A percentile compares a stretch with the other conserved stretches of the same genome.
phyloP scores from a whole-genome alignment of 1,140 invertebrate species.

The Orussus abietinus region DNA sequence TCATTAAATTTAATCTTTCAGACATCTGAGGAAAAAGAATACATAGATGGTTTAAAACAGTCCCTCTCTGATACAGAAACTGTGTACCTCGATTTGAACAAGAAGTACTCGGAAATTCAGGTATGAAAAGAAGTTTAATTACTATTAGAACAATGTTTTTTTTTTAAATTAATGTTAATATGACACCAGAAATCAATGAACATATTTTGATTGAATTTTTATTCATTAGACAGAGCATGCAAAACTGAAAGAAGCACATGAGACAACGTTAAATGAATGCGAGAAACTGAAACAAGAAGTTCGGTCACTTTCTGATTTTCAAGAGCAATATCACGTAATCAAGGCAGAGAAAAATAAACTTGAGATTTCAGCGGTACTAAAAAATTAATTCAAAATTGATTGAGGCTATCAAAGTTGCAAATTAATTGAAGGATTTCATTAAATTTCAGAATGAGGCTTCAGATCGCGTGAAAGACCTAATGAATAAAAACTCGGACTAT shows the following conservation, averaged over 20 bases:
- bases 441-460: neutral
- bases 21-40: slow-evolving; percentile 7
- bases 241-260: slow-evolving; percentile 1
- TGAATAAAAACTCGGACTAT: slow-evolving; percentile 9
- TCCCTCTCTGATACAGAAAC: slow-evolving; percentile 14
- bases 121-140: slow-evolving; percentile 6
- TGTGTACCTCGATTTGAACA: slow-evolving; percentile 14
- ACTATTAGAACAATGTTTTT: neutral
- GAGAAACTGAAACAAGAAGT: slow-evolving; percentile 8
- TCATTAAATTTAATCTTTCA: slow-evolving; percentile 4
- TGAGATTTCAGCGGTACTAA: slow-evolving; percentile 7
- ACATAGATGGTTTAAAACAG: slow-evolving; percentile 13
- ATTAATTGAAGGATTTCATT: slow-evolving; percentile 13
- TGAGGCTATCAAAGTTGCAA: slow-evolving; percentile 7
- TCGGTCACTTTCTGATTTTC: slow-evolving; percentile 2
- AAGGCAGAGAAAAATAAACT: slow-evolving; percentile 17
- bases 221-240: slow-evolving; percentile 2
- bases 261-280: slow-evolving; percentile 8
- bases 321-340: slow-evolving; percentile 7
- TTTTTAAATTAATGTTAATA: neutral
- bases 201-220: slow-evolving; percentile 3
- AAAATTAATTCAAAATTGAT: slow-evolving; percentile 11
- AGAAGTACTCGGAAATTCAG: slow-evolving; percentile 21
- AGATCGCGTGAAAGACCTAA: neutral
- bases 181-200: no score